phyloP scores from a whole-genome alignment of 2,888 invertebrate genomes.

The Gryllus longicercus region DNA sequence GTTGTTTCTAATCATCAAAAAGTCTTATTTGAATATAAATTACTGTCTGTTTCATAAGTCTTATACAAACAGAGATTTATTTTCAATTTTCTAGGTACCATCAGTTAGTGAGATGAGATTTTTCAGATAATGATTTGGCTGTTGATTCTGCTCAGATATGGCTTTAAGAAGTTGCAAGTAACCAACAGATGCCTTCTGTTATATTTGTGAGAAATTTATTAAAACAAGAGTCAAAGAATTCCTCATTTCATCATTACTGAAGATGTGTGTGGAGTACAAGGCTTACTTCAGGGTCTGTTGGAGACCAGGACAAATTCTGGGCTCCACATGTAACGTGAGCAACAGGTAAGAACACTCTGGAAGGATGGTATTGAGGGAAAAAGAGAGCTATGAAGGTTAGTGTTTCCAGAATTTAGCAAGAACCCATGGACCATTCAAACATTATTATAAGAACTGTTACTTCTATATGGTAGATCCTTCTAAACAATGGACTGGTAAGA shows the following conservation, averaged over 20 bases:
- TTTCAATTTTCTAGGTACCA: too few relatives aligned
- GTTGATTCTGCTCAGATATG: neutral
- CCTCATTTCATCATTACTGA: neutral
- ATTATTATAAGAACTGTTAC: neutral
- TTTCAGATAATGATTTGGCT: neutral
- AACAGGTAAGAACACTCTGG: neutral
- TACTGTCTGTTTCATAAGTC: too few relatives aligned
- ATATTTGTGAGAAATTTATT: too few relatives aligned
- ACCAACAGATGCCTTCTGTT: neutral
- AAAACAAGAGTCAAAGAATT: neutral
- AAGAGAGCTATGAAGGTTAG: neutral
- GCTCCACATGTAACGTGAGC: neutral
- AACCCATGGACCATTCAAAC: neutral
- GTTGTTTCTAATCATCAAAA: too few relatives aligned
- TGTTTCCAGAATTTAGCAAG: neutral
- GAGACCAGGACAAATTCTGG: neutral
- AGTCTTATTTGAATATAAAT: too few relatives aligned
- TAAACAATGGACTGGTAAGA: neutral
- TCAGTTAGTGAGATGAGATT: neutral
- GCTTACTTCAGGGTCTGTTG: neutral
- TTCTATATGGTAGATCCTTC: neutral
- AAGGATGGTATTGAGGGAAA: neutral
- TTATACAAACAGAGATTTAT: too few relatives aligned
- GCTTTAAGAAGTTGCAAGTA: conserved; percentile 11
- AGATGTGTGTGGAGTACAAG: neutral